phyloP scores from a whole-genome alignment of 2,113 vertebrate genomes.

The Gila orcuttii region DNA sequence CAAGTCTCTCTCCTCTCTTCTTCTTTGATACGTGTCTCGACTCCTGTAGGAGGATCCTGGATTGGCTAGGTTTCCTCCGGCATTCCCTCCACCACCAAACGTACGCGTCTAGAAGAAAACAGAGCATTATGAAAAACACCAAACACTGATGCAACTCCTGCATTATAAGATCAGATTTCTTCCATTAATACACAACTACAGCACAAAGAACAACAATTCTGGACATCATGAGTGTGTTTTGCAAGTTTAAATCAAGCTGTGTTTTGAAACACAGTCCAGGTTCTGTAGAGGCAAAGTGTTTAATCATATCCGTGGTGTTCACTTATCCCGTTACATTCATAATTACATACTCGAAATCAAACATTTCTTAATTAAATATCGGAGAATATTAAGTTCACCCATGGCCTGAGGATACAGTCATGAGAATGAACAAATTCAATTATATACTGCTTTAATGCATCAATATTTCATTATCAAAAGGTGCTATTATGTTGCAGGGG shows the following conservation, averaged over 20 bases:
- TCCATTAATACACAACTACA: not conserved
- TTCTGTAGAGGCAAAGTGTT: no score
- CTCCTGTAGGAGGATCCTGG: constrained; percentile 77
- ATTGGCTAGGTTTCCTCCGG: constrained; percentile 86
- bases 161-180: not conserved
- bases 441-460: constrained; percentile 38
- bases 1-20: constrained; percentile 73
- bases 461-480: constrained; percentile 11
- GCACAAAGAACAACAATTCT: not conserved
- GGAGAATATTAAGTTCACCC: constrained; percentile 24
- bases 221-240: not conserved
- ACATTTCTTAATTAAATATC: constrained; percentile 24
- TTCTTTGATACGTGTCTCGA: constrained; percentile 84
- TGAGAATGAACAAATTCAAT: constrained; percentile 28
- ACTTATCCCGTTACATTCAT: constrained; percentile 24
- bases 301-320: not conserved
- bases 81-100: constrained; percentile 91
- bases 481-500: not conserved
- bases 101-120: constrained; percentile 82
- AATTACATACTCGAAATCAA: constrained; percentile 43
- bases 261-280: not conserved
- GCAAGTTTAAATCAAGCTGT: not conserved
- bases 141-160: not conserved
- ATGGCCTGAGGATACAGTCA: constrained; percentile 26
- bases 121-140: constrained; percentile 36